These are phyloP conservation scores for Eonycteris spelaea DNA, from an alignment of 2,113 vertebrate genomes.

Conservation along the genomic window DNA sequence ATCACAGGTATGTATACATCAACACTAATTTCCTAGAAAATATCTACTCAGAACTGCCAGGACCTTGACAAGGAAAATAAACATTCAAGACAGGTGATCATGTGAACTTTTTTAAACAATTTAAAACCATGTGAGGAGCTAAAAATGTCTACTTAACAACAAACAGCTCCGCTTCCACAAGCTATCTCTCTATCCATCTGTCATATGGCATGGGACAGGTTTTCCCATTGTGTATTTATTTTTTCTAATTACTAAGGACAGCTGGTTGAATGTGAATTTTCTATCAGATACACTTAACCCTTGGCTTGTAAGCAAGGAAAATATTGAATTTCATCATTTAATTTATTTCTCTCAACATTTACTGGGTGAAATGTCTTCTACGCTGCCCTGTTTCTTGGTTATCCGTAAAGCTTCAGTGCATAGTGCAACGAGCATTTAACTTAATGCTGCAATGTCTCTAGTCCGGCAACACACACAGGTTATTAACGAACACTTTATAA, in stretches of 20 bases:
- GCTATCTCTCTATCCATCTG: slow-evolving; percentile 39
- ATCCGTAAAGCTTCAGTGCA: neutral
- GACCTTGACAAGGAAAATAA: slow-evolving; percentile 29
- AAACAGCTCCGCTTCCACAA: slow-evolving; percentile 25
- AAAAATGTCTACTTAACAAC: slow-evolving; percentile 51
- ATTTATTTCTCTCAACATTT: slow-evolving; percentile 34
- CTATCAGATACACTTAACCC: slow-evolving; percentile 65
- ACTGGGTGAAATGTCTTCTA: neutral
- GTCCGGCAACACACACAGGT: too few species aligned
- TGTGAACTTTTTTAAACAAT: slow-evolving; percentile 28
- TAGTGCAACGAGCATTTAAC: neutral
- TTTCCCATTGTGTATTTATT: slow-evolving; percentile 62
- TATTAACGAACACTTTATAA: neutral
- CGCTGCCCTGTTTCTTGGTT: neutral
- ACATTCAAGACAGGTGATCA: slow-evolving; percentile 33
- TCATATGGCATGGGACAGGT: slow-evolving; percentile 47
- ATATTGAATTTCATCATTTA: slow-evolving; percentile 41
- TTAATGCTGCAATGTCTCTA: neutral
- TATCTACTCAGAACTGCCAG: neutral
- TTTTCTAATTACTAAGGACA: slow-evolving; percentile 62
- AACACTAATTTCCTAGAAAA: neutral
- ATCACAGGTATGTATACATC: neutral
- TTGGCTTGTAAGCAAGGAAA: slow-evolving; percentile 53
- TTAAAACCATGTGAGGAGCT: slow-evolving; percentile 50
- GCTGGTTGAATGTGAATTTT: slow-evolving; percentile 58